Conservation (phyloP, 2,797 vertebrate species). For the Ctenopoma kingsleyae region DNA sequence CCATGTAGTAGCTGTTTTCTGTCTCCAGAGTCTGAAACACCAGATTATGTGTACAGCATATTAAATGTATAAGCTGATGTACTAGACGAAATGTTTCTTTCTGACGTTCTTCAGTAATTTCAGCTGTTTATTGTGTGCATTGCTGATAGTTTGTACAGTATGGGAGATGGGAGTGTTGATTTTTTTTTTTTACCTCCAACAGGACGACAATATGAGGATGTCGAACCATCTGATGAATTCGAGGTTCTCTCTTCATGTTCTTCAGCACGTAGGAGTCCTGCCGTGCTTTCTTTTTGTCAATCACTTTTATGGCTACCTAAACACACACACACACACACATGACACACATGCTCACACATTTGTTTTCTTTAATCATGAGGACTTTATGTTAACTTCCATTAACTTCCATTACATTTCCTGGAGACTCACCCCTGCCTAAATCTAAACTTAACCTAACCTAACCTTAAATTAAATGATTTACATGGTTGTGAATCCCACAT, state of each 20-base stretch:
- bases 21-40: constrained; percentile 86
- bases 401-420: too few relatives aligned
- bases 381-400: not conserved
- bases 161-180: not conserved
- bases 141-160: not conserved
- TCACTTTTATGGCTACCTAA: constrained; percentile 90
- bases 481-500: too few relatives aligned
- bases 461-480: too few relatives aligned
- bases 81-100: not conserved
- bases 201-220: constrained; percentile 87
- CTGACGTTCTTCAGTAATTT: not conserved
- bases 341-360: not conserved
- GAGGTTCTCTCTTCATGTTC: constrained; percentile 89
- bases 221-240: constrained; percentile 89
- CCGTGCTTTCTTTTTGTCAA: constrained; percentile 91
- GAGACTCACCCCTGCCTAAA: too few relatives aligned
- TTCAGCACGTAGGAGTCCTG: constrained; percentile 89
- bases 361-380: not conserved
- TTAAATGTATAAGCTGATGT: not conserved
- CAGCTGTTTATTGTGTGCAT: not conserved
- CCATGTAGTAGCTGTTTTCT: constrained; percentile 90
- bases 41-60: not conserved
- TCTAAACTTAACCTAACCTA: too few relatives aligned
- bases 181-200: constrained; percentile 74
- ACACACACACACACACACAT: constrained; percentile 15